Evolutionary conservation across 2,888 invertebrate genomes (phyloP).

Genomic region (Apamea anceps): DNA sequence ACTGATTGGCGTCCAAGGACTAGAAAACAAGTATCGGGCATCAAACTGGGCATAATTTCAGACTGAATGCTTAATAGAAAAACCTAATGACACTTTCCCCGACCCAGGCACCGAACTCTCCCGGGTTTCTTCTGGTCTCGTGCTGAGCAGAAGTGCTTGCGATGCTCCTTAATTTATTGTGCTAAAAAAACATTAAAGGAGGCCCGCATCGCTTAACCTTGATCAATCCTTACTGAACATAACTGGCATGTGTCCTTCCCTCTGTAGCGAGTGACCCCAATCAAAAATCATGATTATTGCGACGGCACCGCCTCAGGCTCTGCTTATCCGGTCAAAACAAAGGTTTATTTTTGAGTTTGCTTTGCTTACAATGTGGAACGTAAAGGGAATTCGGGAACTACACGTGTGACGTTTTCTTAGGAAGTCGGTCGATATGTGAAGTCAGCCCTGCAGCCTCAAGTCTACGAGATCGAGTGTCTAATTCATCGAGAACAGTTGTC

Average conservation of each 20-base stretch:
- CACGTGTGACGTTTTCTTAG: no score
- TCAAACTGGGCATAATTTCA: neutral
- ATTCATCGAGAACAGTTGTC: neutral
- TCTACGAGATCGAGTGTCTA: neutral
- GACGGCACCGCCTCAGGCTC: constrained; percentile 9
- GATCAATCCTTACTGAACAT: neutral
- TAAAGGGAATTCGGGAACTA: neutral
- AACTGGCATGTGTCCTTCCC: constrained; percentile 32
- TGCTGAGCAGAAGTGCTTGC: neutral
- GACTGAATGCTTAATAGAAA: neutral
- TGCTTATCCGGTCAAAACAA: constrained; percentile 9
- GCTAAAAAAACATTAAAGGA: constrained; percentile 26
- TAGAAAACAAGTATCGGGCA: neutral
- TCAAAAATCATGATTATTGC: constrained; percentile 28
- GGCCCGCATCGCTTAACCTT: constrained; percentile 7
- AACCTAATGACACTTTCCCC: neutral
- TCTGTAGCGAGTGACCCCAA: constrained; percentile 4
- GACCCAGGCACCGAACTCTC: neutral
- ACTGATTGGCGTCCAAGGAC: neutral
- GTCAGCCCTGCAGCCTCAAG: neutral
- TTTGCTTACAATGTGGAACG: constrained; percentile 13
- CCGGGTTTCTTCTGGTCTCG: neutral
- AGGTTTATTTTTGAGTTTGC: constrained; percentile 12
- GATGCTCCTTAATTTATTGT: no score
- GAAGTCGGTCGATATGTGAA: neutral